Evolutionary conservation across 2,888 invertebrate genomes (phyloP), one percentile per base, ranked within the genome.

Genomic region (Geophilus truncorum): DNA sequence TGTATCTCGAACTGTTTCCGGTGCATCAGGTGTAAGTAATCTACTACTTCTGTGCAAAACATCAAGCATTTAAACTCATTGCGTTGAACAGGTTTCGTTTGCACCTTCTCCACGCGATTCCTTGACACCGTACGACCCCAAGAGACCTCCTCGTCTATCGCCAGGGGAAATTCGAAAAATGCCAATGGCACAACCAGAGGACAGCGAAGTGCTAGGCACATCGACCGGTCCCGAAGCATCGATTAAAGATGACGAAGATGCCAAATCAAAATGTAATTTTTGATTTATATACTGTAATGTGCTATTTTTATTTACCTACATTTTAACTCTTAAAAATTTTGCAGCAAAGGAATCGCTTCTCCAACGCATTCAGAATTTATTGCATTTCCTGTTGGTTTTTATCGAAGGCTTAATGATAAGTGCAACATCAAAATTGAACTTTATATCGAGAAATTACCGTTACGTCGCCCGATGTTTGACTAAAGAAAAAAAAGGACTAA

Each of bases 381-480:
- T 91, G 80, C 87, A 91, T 83, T 91, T 92, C 84, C 85, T 90
- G 23, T 91, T 91, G 89, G 92, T 92, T 23, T 92, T 96, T 84
- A 86, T 95, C 80, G 92, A 92, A 83, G 94, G 95, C 84, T 86
- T 91, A 6, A 90, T 97, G 87, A 93, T 95, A 80, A 94, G 95
- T 25, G 85, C 94, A 79, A 96, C 96, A 1, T 91, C 91, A 80
- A 91, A 93, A 84, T 89, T 98, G 81, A 96, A 98, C 89, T 91
- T 90, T 84, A 92, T 94, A 85, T 98, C 98, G 0, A 90, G 93
- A 80, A 97, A 98, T 87, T 98, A 98, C 88, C 91, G 98, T 85
- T 97, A 96, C 86, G 96, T 99, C 0, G 93, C 97, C 28, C 92
- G 92, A 84, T 93, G 95, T 32, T 90, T 99, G 80, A 92, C 93